These are phyloP conservation scores for Dasyornis broadbenti DNA, from an alignment of 2,113 vertebrate species.

Conservation along the genomic window DNA sequence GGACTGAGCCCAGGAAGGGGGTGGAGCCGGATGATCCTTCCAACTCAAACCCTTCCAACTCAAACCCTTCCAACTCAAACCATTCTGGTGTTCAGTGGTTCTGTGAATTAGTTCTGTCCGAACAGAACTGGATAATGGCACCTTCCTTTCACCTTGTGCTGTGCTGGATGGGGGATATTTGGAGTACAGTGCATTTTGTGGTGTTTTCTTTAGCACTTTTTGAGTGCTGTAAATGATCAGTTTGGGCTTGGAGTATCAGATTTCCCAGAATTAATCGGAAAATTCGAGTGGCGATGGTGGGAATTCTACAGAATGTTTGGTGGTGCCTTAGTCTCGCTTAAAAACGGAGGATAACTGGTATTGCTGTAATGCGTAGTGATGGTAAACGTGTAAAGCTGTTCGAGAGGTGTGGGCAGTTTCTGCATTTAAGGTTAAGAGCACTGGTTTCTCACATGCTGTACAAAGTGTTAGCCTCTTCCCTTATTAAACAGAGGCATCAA, in stretches of 20 bases:
- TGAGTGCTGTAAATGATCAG: neutral
- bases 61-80: neutral
- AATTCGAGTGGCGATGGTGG: neutral
- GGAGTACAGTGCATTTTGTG: fast-evolving
- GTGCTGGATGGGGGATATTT: neutral
- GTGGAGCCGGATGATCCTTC: no score
- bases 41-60: neutral
- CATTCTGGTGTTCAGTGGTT: neutral
- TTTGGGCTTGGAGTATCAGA: neutral
- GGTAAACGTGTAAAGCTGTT: neutral
- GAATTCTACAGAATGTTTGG: neutral
- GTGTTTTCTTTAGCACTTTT: neutral
- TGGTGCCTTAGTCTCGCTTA: neutral
- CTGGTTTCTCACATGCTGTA: neutral
- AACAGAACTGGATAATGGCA: neutral
- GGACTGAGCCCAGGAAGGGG: no score
- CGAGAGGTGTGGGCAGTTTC: neutral
- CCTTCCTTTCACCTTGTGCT: neutral
- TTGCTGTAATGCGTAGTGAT: neutral
- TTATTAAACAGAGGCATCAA: fast-evolving
- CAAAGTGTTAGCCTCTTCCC: neutral
- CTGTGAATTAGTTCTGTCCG: neutral
- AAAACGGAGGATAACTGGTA: neutral
- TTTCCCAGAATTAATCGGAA: neutral
- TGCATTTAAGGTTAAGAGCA: neutral